Conservation (phyloP, 2,797 vertebrate species). For the Pseudochaenichthys georgianus region DNA sequence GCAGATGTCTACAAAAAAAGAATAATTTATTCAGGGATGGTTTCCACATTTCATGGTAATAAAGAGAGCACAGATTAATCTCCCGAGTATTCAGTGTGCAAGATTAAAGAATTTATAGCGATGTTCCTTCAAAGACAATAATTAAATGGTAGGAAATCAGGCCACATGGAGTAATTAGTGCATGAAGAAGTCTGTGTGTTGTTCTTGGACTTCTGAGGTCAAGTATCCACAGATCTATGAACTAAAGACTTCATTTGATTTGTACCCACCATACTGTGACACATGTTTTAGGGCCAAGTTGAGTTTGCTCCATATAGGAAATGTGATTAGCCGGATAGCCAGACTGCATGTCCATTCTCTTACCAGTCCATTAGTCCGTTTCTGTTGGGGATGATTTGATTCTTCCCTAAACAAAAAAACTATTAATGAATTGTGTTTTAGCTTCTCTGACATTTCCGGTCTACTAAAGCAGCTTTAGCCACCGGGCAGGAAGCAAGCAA, state of each 20-base stretch:
- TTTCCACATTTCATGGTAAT: conserved; percentile 17
- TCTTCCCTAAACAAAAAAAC: neutral
- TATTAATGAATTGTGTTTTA: neutral
- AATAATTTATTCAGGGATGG: conserved; percentile 7
- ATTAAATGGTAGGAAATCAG: neutral
- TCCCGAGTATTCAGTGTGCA: neutral
- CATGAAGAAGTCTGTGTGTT: neutral
- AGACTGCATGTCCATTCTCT: neutral
- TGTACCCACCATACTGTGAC: neutral
- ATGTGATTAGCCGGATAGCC: neutral
- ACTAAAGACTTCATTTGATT: neutral
- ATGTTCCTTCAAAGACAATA: conserved; percentile 18
- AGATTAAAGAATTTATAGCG: neutral
- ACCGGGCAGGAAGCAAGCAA: neutral
- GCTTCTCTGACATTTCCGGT: neutral
- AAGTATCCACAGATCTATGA: neutral
- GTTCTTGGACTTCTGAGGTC: neutral
- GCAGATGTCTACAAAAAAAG: conserved; percentile 30
- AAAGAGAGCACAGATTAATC: conserved; percentile 24
- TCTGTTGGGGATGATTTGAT: neutral
- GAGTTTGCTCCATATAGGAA: neutral
- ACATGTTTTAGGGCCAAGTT: neutral
- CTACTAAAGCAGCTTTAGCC: neutral
- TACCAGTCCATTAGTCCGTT: neutral
- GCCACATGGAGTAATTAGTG: neutral